Conservation (phyloP, 1,140 invertebrate genomes). For the Trichomalopsis sarcophagae region DNA sequence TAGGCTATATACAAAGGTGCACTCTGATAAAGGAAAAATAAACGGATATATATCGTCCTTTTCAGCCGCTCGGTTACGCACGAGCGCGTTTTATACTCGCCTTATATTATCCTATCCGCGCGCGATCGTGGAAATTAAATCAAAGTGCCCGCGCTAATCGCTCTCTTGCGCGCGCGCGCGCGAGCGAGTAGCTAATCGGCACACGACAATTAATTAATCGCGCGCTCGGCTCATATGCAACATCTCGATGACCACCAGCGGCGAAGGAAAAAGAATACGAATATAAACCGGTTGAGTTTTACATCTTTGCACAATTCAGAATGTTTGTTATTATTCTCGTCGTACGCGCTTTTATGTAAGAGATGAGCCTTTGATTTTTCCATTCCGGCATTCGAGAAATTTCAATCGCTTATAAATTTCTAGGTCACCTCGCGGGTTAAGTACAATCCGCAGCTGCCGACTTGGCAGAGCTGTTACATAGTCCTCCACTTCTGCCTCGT, state of each 20-base stretch:
- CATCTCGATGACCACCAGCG: neutral
- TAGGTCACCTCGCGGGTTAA: slow-evolving; percentile 80
- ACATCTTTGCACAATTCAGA: neutral
- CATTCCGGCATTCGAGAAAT: neutral
- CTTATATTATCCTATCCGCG: no score
- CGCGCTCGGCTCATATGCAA: neutral
- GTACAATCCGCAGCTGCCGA: slow-evolving; percentile 81
- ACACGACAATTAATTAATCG: slow-evolving; percentile 14
- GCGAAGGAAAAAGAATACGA: neutral
- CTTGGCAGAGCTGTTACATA: slow-evolving; percentile 83
- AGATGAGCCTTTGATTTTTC: neutral
- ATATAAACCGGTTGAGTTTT: neutral
- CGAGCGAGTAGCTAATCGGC: no score
- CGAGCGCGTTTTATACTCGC: no score
- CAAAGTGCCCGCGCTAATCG: neutral
- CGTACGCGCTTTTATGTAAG: neutral
- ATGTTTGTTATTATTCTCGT: neutral
- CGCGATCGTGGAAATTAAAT: neutral
- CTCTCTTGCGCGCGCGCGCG: no score
- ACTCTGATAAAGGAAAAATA: no score
- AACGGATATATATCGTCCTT: no score
- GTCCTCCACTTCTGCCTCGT: slow-evolving; percentile 82
- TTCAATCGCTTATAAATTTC: slow-evolving; percentile 42
- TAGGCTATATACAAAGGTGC: neutral
- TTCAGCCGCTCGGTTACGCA: no score